These are phyloP conservation scores for Limulus polyphemus DNA, from an alignment of 2,888 invertebrate species.

Conservation along the genomic window DNA sequence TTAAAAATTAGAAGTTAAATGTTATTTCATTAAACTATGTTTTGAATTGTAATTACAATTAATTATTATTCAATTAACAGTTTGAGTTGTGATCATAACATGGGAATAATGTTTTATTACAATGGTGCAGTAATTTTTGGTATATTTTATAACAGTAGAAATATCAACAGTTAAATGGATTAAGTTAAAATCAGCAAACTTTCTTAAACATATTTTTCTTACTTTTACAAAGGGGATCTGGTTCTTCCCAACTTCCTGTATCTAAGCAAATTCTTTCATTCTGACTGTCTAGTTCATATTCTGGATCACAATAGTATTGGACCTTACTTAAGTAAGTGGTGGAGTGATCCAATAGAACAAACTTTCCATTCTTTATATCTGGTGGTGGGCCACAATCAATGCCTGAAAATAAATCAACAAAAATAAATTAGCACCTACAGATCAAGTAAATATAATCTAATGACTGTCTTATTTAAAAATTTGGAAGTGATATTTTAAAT, in stretches of 20 bases:
- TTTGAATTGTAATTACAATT: no score
- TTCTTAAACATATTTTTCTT: conserved; percentile 35
- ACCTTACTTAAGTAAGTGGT: conserved; percentile 17
- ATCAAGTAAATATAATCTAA: no score
- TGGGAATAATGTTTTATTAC: no score
- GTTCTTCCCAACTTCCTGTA: conserved; percentile 76
- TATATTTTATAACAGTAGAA: no score
- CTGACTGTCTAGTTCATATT: conserved; percentile 53
- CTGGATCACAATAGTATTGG: conserved; percentile 42
- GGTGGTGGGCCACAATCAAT: conserved; percentile 62
- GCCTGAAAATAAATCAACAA: conserved; percentile 9
- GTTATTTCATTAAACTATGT: no score
- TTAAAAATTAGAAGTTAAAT: no score
- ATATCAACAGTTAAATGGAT: no score
- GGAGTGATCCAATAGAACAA: conserved; percentile 59
- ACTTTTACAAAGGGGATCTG: conserved; percentile 74
- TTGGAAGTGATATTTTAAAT: not conserved
- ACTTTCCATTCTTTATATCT: conserved; percentile 64
- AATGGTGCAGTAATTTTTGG: no score
- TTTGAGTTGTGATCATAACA: no score
- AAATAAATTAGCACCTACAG: not conserved
- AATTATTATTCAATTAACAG: no score
- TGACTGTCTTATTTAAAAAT: conserved; percentile 5
- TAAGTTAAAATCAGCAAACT: no score
- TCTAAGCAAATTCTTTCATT: conserved; percentile 52